A percentile compares a stretch with the other conserved stretches of the same genome.
These are phyloP conservation scores for Xanthorhoe designata DNA, from an alignment of 2,888 invertebrate species.

Conservation along the genomic window DNA sequence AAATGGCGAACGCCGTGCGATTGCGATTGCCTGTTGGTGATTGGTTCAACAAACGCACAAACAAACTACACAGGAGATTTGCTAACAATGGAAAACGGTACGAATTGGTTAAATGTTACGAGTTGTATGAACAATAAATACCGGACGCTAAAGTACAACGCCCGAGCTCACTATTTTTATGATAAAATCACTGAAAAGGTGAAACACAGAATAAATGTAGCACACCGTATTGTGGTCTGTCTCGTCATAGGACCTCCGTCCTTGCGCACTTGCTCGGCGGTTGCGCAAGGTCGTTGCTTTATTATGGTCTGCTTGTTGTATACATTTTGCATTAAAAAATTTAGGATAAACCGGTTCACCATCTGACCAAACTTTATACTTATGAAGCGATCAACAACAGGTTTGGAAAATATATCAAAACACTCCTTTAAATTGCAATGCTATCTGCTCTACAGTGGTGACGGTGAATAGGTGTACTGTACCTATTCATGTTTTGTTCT, in stretches of 20 bases:
- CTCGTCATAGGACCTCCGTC: conserved; percentile 16
- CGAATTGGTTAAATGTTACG: conserved; percentile 53
- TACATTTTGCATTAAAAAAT: conserved; percentile 41
- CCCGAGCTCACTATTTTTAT: conserved; percentile 43
- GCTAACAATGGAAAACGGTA: conserved; percentile 80
- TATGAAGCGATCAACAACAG: conserved; percentile 18
- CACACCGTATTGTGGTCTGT: conserved; percentile 10
- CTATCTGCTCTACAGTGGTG: conserved; percentile 7
- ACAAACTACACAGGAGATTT: conserved; percentile 72
- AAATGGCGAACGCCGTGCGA: conserved; percentile 74
- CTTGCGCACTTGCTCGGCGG: conserved; percentile 29
- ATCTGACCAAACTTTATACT: conserved; percentile 33
- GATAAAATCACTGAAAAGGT: conserved; percentile 27
- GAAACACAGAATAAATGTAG: conserved; percentile 6
- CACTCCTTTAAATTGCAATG: conserved; percentile 2
- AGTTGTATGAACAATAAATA: conserved; percentile 46
- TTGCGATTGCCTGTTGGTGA: conserved; percentile 72
- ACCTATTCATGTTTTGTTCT: conserved; percentile 38
- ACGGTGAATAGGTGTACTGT: conserved; percentile 37
- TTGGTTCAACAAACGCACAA: conserved; percentile 76
- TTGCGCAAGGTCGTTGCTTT: conserved; percentile 39
- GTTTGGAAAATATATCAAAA: conserved; percentile 37
- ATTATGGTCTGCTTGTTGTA: conserved; percentile 31
- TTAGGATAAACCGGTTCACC: conserved; percentile 40
- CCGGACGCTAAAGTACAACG: conserved; percentile 47